Conservation (phyloP, 1,140 invertebrate species). For the Lasaia peninsularis region DNA sequence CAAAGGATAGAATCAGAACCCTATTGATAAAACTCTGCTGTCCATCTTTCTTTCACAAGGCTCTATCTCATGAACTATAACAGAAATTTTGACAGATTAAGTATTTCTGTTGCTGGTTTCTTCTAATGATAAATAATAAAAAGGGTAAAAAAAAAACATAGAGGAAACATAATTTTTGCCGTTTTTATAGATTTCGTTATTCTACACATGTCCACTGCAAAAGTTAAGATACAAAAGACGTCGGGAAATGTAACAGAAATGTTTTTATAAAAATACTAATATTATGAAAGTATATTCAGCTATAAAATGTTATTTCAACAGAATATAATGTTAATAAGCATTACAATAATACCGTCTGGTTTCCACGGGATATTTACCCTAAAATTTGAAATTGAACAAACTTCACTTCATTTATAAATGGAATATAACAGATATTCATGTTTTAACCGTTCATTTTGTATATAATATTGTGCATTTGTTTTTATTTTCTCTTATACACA, state of each 20-base stretch:
- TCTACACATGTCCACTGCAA: too few relatives aligned
- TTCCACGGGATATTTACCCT: neutral
- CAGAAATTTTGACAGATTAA: too few relatives aligned
- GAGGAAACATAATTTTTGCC: too few relatives aligned
- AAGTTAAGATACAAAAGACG: too few relatives aligned
- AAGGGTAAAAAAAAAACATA: too few relatives aligned
- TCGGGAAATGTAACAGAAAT: neutral
- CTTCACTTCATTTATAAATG: neutral
- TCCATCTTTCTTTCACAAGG: too few relatives aligned
- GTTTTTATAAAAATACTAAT: neutral
- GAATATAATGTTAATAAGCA: neutral
- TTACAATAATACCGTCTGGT: neutral
- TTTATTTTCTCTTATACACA: neutral
- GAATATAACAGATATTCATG: neutral
- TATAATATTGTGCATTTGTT: neutral
- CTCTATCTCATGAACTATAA: too few relatives aligned
- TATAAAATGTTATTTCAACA: neutral
- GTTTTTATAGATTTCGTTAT: too few relatives aligned
- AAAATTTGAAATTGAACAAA: neutral
- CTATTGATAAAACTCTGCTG: too few relatives aligned
- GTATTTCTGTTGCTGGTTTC: too few relatives aligned
- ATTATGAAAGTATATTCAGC: neutral
- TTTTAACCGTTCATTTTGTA: neutral
- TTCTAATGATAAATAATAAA: too few relatives aligned
- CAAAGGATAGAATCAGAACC: too few relatives aligned